A percentile compares a stretch with the other conserved stretches of the same genome.
These are phyloP conservation scores for Mohoua ochrocephala DNA, from an alignment of 2,113 vertebrate species.

Conservation along the genomic window DNA sequence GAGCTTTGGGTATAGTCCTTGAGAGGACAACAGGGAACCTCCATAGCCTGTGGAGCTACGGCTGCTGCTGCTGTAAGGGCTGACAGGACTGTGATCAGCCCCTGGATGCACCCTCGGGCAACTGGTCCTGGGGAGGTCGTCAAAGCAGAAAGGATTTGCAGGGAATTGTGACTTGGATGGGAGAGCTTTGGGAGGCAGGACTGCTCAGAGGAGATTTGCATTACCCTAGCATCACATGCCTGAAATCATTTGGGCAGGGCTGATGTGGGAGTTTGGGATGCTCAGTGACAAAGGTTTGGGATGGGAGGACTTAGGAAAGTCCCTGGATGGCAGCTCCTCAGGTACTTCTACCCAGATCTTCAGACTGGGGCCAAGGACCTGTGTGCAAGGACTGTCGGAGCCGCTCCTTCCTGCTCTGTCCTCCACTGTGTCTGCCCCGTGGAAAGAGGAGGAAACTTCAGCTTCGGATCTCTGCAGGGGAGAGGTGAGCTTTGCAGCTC, in stretches of 20 bases:
- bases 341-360: not conserved
- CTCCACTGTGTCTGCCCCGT: not conserved
- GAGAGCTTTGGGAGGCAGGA: not conserved
- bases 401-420: not conserved
- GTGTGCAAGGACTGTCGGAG: not conserved
- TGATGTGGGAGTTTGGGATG: not conserved
- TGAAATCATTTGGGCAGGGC: not conserved
- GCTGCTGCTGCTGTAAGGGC: not conserved
- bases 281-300: not conserved
- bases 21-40: not conserved
- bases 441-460: not conserved
- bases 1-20: not conserved
- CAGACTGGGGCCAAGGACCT: not conserved
- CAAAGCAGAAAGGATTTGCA: not conserved
- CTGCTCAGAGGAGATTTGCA: not conserved
- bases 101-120: not conserved
- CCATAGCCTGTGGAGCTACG: not conserved
- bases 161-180: not conserved
- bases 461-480: not conserved
- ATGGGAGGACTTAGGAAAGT: not conserved
- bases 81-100: not conserved
- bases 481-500: not conserved
- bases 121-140: not conserved
- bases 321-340: not conserved
- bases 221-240: rapidly evolving